Conservation (phyloP, 1,140 invertebrate genomes). For the Augochlora pura region DNA sequence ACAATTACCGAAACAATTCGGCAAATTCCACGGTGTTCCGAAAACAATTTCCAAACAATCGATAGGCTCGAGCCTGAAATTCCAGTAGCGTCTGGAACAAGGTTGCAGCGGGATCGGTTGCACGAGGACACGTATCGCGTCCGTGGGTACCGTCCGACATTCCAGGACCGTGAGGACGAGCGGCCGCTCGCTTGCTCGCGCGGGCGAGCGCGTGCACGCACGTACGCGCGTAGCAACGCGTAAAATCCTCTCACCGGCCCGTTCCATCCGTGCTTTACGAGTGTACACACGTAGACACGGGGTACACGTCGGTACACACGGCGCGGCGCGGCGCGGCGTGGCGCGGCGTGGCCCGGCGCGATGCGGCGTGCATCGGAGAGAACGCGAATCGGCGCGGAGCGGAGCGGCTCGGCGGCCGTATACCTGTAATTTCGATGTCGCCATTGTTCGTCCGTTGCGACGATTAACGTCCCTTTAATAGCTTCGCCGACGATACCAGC, state of each 20-base stretch:
- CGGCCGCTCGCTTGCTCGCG: background rate
- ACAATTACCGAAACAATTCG: constrained; percentile 16
- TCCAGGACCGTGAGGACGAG: constrained; percentile 29
- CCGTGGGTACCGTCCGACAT: constrained; percentile 41
- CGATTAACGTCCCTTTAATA: constrained; percentile 67
- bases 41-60: constrained; percentile 14
- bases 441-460: constrained; percentile 63
- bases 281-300: constrained; percentile 23
- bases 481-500: constrained; percentile 59
- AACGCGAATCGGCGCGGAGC: background rate
- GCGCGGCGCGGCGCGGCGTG: background rate
- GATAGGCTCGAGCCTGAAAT: constrained; percentile 10
- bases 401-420: constrained; percentile 36
- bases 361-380: no score
- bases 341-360: no score
- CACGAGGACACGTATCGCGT: constrained; percentile 52
- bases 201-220: constrained; percentile 33
- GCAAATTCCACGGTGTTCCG: background rate
- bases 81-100: constrained; percentile 10
- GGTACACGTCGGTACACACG: background rate
- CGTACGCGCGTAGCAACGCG: constrained; percentile 49
- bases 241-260: constrained; percentile 49
- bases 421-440: constrained; percentile 67
- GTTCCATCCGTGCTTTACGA: constrained; percentile 29
- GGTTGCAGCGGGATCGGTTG: constrained; percentile 22